These are phyloP conservation scores for Steinernema khuongi DNA, from an alignment of 1,140 invertebrate genomes.

Conservation along the genomic window DNA sequence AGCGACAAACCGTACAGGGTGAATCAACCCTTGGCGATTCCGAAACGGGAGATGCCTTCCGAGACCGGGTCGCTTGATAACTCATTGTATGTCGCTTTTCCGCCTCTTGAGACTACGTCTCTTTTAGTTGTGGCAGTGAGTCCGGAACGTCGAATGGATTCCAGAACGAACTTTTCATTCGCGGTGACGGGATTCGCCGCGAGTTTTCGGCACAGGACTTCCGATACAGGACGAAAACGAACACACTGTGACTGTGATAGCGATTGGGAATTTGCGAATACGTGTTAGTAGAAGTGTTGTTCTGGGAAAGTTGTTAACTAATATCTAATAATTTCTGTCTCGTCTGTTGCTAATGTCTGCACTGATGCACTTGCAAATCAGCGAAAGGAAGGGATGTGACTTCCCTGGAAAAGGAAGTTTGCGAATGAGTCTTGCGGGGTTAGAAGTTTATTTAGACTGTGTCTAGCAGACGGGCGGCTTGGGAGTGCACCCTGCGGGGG, in stretches of 20 bases:
- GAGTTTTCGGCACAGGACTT: not conserved
- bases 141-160: not conserved
- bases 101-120: not conserved
- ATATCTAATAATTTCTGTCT: no score
- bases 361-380: no score
- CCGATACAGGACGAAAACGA: not conserved
- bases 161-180: not conserved
- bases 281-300: no score
- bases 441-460: no score
- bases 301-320: no score
- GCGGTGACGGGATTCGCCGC: not conserved
- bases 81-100: not conserved
- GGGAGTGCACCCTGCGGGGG: no score
- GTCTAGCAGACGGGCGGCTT: no score
- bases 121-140: not conserved
- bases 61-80: not conserved
- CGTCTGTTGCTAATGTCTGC: no score
- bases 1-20: not conserved
- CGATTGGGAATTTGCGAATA: no score
- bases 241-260: not conserved
- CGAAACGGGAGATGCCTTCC: not conserved
- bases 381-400: no score
- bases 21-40: not conserved
- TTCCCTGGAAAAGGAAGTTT: no score
- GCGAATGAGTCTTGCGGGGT: no score